phyloP scores from a whole-genome alignment of 2,797 vertebrate species.

The Remorina albescens region DNA sequence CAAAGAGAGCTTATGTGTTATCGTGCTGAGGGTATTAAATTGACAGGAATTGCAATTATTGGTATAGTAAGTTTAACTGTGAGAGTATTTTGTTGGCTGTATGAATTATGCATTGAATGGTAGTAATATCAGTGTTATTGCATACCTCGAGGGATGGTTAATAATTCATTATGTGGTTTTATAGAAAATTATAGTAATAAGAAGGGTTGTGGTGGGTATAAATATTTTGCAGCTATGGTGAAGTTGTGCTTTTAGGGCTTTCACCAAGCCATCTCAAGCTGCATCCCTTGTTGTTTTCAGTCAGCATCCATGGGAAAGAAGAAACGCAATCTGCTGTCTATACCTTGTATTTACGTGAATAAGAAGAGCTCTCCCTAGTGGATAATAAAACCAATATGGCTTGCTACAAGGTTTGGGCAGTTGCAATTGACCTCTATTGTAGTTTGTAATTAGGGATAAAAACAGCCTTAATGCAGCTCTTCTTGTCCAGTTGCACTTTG shows the following conservation, averaged over 20 bases:
- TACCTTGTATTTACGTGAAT: conserved; percentile 53
- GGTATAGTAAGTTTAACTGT: conserved; percentile 17
- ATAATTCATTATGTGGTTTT: conserved; percentile 14
- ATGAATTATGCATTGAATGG: conserved; percentile 26
- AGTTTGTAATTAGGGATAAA: conserved; percentile 83
- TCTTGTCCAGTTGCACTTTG: conserved; percentile 66
- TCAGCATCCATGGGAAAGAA: conserved; percentile 48
- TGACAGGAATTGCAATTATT: neutral
- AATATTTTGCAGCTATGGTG: conserved; percentile 26
- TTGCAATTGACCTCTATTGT: conserved; percentile 67
- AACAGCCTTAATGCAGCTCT: conserved; percentile 58
- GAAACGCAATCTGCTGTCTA: conserved; percentile 47
- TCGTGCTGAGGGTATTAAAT: neutral
- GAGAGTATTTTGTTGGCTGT: conserved; percentile 1
- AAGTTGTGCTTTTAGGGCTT: conserved; percentile 24
- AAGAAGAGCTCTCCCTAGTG: conserved; percentile 46
- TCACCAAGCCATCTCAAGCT: conserved; percentile 6
- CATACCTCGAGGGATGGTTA: conserved; percentile 36
- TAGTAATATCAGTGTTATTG: conserved; percentile 3
- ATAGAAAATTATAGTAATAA: conserved; percentile 28
- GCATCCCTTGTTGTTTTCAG: conserved; percentile 31
- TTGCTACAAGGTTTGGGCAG: conserved; percentile 45
- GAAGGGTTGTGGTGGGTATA: conserved; percentile 16
- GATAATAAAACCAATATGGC: conserved; percentile 67
- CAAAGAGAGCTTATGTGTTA: neutral